Conservation (phyloP, 2,113 vertebrate genomes). For the Xiphophorus couchianus region DNA sequence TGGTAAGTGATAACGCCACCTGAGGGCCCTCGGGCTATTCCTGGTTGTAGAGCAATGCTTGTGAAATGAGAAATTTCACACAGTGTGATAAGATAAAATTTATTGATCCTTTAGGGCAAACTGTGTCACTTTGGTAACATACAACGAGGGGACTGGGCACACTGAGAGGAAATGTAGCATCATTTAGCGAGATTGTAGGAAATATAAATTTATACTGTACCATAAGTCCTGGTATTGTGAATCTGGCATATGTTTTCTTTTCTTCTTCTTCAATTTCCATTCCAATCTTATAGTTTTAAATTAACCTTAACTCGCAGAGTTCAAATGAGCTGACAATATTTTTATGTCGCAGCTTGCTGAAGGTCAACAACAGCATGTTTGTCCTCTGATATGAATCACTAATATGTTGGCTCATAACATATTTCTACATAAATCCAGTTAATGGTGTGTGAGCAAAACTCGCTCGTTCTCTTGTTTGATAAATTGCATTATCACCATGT, state of each 20-base stretch:
- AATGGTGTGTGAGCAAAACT: no score
- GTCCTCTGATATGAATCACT: no score
- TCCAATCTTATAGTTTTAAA: no score
- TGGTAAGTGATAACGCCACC: conserved; percentile 38
- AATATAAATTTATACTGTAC: no score
- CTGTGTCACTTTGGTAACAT: conserved; percentile 13
- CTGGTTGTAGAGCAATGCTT: conserved; percentile 25
- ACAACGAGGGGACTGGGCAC: not conserved
- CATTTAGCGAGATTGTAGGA: not conserved
- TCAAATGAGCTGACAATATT: no score
- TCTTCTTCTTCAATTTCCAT: not conserved
- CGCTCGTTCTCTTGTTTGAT: not conserved
- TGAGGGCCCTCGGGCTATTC: conserved; percentile 30
- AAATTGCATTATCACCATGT: no score
- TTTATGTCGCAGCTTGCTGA: no score
- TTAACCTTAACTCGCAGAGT: no score
- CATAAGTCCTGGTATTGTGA: not conserved
- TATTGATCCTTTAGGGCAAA: conserved; percentile 49
- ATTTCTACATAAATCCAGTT: no score
- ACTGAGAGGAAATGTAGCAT: not conserved
- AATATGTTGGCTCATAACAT: no score
- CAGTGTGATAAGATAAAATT: conserved; percentile 46
- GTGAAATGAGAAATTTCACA: conserved; percentile 49
- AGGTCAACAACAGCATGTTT: no score
- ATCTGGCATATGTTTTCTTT: not conserved